A percentile compares a stretch with the other conserved stretches of the same genome.
Conservation (phyloP, 64 coral and sea anemone genomes). For the Montipora capricornis region DNA sequence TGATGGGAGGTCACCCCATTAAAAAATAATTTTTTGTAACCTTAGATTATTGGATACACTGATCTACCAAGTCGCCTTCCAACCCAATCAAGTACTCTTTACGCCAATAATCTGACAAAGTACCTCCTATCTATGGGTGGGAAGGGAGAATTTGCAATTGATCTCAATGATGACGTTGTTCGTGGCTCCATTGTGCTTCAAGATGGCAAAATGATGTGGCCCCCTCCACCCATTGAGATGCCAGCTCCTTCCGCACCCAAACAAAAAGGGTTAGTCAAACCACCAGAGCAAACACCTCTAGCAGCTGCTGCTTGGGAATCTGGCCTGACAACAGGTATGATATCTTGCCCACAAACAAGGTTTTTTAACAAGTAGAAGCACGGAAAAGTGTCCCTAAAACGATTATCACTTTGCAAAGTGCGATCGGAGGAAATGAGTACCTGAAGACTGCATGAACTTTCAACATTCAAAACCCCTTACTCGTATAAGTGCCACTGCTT, state of each 20-base stretch:
- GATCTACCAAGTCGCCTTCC: conserved; percentile 96
- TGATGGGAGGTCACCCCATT: neutral
- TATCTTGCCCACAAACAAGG: no score
- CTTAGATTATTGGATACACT: conserved; percentile 96
- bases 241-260: conserved; percentile 83
- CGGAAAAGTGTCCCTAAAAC: no score
- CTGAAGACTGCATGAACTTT: no score
- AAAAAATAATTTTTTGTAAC: neutral
- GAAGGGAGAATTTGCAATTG: conserved; percentile 93
- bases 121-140: conserved; percentile 95
- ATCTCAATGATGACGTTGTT: conserved; percentile 95
- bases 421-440: no score
- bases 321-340: conserved; percentile 89
- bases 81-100: conserved; percentile 94
- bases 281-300: conserved; percentile 86
- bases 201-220: conserved; percentile 97
- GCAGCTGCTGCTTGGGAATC: conserved; percentile 80
- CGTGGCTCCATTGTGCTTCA: conserved; percentile 96
- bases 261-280: conserved; percentile 74
- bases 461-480: no score
- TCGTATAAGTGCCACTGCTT: no score
- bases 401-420: no score
- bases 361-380: no score
- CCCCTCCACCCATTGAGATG: conserved; percentile 69
- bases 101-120: conserved; percentile 97